Base-by-base conservation (phyloP, 1,140 invertebrate genomes). In the Bilobella aurantiaca region DNA sequence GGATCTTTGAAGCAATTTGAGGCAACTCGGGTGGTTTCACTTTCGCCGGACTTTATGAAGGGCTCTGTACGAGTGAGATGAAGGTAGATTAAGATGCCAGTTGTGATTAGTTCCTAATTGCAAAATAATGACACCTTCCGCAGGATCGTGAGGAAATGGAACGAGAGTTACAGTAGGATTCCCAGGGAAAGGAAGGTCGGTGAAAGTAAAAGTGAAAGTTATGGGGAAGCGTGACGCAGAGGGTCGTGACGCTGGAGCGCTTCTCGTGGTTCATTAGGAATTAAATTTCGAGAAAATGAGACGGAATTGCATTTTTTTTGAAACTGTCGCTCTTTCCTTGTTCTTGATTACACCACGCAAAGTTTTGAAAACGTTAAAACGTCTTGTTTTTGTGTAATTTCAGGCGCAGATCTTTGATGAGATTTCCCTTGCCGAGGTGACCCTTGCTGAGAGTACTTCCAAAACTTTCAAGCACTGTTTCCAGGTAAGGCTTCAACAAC, bases 381-480 rank as follows among this genome's bases (percentile, higher is more conserved):
- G 18, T 42, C 8, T 42, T 8, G 8, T 42, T 67, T 69, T 67
- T 74, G 70, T 69, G 73, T 73, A 72, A 58, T 85, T 87, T 27
- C 83, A 92, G 90, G 87, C 87, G 77, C 84, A 86, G 76, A 84
- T 91, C 67, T 91, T 89, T 82, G 87, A 92, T 80, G 89, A 91
- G 77, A 89, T 88, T 76, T 87, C 89, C 75, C 79, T 91, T 73
- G 86, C 86, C 70, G 87, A 90, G 78, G 79, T 90, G 66, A 90
- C 86, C 73, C 86, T 90, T 75, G 88, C 88, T 32, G 89, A 91
- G 81, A 90, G 87, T 79, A 87, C 87, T 77, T 87, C 85, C 68
- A 91, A 87, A 81, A 90, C 89, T 82, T 84, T 86, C 70, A 89
- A 90, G 79, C 84, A 91, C 78, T 89, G 88, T 79, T 91, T 91